Conservation (phyloP, 2,888 invertebrate genomes). For the Lathronympha strigana region DNA sequence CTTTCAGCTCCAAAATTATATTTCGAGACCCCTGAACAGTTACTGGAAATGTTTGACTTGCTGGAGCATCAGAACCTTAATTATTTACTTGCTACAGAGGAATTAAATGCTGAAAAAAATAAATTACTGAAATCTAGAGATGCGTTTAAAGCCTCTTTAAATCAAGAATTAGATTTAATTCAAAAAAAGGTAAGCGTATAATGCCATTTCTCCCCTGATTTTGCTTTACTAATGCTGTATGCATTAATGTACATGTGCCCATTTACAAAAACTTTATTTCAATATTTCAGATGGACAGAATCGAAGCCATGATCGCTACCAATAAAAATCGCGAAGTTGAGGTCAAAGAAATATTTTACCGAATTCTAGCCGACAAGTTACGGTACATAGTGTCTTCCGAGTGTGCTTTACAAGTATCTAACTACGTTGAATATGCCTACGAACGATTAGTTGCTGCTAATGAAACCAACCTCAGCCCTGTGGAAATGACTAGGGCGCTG, state of each 20-base stretch:
- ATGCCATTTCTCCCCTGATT: neutral
- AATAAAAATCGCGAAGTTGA: constrained; percentile 67
- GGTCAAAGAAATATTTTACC: constrained; percentile 69
- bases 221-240: neutral
- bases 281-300: constrained; percentile 62
- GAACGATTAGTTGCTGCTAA: constrained; percentile 85
- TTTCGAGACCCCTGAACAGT: constrained; percentile 70
- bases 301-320: constrained; percentile 61
- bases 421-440: constrained; percentile 87
- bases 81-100: constrained; percentile 74
- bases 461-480: constrained; percentile 83
- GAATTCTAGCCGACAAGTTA: constrained; percentile 73
- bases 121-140: constrained; percentile 67
- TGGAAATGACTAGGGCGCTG: constrained; percentile 85
- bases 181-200: constrained; percentile 63
- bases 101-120: constrained; percentile 69
- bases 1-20: constrained; percentile 68
- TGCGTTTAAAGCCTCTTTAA: constrained; percentile 59
- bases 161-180: constrained; percentile 64
- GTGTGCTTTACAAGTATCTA: constrained; percentile 84
- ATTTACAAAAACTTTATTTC: neutral
- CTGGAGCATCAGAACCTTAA: constrained; percentile 77
- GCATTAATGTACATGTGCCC: neutral
- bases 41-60: constrained; percentile 64
- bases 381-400: constrained; percentile 83